Conservation (phyloP, 1,140 invertebrate genomes). For the Trachymyrmex cornetzi region DNA sequence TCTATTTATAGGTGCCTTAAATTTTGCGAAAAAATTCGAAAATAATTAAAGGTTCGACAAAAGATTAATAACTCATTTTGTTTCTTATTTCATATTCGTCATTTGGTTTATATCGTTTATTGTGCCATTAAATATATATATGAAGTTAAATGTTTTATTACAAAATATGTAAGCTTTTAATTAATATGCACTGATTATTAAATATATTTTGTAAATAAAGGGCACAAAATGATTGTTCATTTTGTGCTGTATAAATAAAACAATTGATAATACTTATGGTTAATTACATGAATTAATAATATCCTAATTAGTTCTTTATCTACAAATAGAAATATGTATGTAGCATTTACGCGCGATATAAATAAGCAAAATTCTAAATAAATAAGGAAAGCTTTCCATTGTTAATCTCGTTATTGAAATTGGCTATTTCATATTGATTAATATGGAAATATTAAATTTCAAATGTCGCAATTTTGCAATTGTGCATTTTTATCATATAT, state of each 20-base stretch:
- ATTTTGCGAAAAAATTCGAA: slow-evolving; percentile 30
- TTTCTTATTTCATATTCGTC: slow-evolving; percentile 43
- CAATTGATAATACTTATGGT: neutral
- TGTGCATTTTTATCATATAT: slow-evolving; percentile 20
- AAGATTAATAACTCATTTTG: neutral
- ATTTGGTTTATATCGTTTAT: slow-evolving; percentile 38
- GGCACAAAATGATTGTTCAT: slow-evolving; percentile 10
- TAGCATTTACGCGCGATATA: neutral
- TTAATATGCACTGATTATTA: slow-evolving; percentile 40
- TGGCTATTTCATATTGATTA: slow-evolving; percentile 1
- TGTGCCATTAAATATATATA: slow-evolving; percentile 50
- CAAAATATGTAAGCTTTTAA: slow-evolving; percentile 40
- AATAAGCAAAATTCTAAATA: neutral
- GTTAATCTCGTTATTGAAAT: neutral
- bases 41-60: slow-evolving; percentile 4
- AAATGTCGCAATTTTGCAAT: neutral
- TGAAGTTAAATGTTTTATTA: slow-evolving; percentile 30
- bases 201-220: slow-evolving; percentile 59
- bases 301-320: neutral
- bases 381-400: neutral
- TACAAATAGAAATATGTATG: neutral
- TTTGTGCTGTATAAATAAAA: slow-evolving; percentile 50
- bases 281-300: slow-evolving; percentile 23
- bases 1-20: slow-evolving; percentile 60
- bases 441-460: slow-evolving; percentile 24